These are phyloP conservation scores for Scaptomyza cyrtandrae DNA, from an alignment of 2,888 invertebrate species.

Conservation along the genomic window DNA sequence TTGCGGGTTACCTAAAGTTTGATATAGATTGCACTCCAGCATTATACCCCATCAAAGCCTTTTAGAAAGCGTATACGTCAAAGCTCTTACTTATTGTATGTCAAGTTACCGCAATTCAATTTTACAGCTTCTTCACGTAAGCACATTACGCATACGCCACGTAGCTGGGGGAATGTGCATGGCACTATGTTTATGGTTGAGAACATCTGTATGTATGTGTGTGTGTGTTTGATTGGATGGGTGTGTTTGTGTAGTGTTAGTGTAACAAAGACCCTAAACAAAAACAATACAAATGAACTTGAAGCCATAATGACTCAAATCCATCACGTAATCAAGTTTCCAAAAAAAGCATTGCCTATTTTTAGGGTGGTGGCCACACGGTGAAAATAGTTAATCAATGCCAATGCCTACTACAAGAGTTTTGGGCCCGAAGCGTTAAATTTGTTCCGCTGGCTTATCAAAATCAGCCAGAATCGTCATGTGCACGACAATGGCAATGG, in stretches of 20 bases:
- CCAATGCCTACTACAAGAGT: conserved; percentile 29
- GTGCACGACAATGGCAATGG: conserved; percentile 46
- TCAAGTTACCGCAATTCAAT: conserved; percentile 30
- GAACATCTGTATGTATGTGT: neutral
- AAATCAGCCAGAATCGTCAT: conserved; percentile 71
- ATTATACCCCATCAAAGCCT: neutral
- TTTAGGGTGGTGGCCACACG: conserved; percentile 17
- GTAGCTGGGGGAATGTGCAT: conserved; percentile 1
- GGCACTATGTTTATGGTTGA: neutral
- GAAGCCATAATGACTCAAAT: conserved; percentile 66
- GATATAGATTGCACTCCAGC: neutral
- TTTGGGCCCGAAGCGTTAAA: conserved; percentile 48
- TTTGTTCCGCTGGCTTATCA: conserved; percentile 75
- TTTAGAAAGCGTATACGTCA: neutral
- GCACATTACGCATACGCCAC: conserved; percentile 43
- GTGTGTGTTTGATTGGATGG: neutral
- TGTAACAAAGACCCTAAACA: conserved; percentile 3
- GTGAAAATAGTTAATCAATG: conserved; percentile 75
- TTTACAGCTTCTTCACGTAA: conserved; percentile 27
- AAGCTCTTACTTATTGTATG: conserved; percentile 6
- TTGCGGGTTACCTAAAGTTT: neutral
- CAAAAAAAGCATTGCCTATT: conserved; percentile 46
- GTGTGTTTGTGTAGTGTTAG: neutral
- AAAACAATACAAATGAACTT: conserved; percentile 59
- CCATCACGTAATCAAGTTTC: conserved; percentile 74